Evolutionary conservation across 2,113 vertebrate genomes (phyloP), one percentile per base, ranked within the genome.

Genomic region (Stegastes partitus): DNA sequence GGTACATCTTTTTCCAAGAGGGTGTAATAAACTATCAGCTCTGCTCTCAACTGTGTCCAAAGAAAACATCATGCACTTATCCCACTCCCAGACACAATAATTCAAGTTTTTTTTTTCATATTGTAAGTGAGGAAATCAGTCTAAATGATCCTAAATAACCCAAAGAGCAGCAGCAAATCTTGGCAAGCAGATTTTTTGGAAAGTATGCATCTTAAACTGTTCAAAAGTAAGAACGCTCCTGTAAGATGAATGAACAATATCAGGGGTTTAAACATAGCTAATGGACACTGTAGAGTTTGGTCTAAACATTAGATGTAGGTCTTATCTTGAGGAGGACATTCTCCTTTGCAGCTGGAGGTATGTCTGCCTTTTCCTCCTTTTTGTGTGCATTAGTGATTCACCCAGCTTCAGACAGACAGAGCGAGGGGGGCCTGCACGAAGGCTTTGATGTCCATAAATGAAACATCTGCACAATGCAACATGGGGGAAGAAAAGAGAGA

Each of bases 401-500:
- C 72, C 39, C 16, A 18, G 18, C 37, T 61, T 55, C 66, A 71
- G 70, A 75, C 51, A 22, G 69, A 34, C 69, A 16, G 56, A 31
- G 42, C 23, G 28, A 56, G 21, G 12, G 54, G 51, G 34, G 50
- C 57, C 50, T 51, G 12, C 21, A 21, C 3, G 22, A 25, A 9
- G 11, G 39, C 61, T 74, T 83, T 89, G 75, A 88, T 89, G 77
- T 88, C 61, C 26, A 51, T 50, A 68, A 82, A 82, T 82, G 49
- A 88, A 87, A 88, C 89, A 86, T 87, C 76, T 87, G 80, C 62
- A 68, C 79, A 64, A 71, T 74, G 57, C 59, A 57, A 31, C 12
- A 8, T n/a, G n/a, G 5, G 3, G 12, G 11, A 18, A 37, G 26
- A 22, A 44, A 10, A 31, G 50, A 15, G 31, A n/a, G n/a, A 39